phyloP scores from a whole-genome alignment of 2,888 invertebrate genomes.

The Lasius platythorax region DNA sequence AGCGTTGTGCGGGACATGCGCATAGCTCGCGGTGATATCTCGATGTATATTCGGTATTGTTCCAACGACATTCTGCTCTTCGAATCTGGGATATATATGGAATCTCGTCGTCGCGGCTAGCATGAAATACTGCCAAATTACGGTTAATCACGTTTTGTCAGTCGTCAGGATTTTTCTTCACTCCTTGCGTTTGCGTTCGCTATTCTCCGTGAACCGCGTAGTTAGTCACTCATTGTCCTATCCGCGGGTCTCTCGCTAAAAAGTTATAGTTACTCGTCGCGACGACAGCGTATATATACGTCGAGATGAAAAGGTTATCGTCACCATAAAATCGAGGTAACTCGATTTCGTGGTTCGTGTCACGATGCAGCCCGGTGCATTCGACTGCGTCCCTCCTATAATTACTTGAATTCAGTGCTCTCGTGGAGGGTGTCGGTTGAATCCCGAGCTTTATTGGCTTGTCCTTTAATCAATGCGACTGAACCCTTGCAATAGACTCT shows the following conservation, averaged over 20 bases:
- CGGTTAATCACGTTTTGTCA: constrained; percentile 55
- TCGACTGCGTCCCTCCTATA: constrained; percentile 62
- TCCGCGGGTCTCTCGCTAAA: constrained; percentile 42
- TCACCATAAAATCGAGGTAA: constrained; percentile 42
- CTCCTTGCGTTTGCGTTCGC: constrained; percentile 6
- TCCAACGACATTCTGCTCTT: constrained; percentile 11
- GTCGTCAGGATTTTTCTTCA: constrained; percentile 38
- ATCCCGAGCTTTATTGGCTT: constrained; percentile 70
- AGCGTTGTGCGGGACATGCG: background rate
- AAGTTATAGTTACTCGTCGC: constrained; percentile 31
- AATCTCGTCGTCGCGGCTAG: background rate
- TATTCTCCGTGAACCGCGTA: constrained; percentile 41
- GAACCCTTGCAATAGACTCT: constrained; percentile 68
- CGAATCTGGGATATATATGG: background rate
- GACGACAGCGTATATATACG: constrained; percentile 2
- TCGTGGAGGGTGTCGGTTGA: constrained; percentile 49
- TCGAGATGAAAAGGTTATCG: constrained; percentile 43
- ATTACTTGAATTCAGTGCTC: constrained; percentile 74
- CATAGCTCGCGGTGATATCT: background rate
- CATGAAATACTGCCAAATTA: constrained; percentile 46
- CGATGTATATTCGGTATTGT: background rate
- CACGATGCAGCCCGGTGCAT: background rate
- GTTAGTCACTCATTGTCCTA: constrained; percentile 52
- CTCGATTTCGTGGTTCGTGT: constrained; percentile 15
- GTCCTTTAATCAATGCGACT: constrained; percentile 77